These are phyloP conservation scores for Melanotaenia parkinsoni DNA, from an alignment of 2,797 vertebrate species.

Conservation along the genomic window DNA sequence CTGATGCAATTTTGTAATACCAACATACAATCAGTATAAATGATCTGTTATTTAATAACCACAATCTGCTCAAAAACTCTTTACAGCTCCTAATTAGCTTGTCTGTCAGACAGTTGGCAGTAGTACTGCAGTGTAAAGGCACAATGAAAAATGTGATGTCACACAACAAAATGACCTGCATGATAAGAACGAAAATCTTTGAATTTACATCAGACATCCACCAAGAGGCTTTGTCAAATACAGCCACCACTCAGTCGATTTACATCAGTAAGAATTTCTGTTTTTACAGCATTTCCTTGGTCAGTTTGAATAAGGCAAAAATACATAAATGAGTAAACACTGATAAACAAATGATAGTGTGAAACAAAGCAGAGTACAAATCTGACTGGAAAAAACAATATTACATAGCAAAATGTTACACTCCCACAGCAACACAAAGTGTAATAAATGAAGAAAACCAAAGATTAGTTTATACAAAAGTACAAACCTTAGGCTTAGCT, in stretches of 20 bases:
- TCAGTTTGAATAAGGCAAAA: constrained; percentile 67
- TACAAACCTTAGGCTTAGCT: constrained; percentile 44
- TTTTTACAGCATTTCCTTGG: constrained; percentile 74
- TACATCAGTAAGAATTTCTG: constrained; percentile 34
- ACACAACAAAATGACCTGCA: constrained; percentile 64
- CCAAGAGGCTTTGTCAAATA: constrained; percentile 72
- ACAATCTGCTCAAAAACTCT: constrained; percentile 67
- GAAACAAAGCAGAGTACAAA: constrained; percentile 66
- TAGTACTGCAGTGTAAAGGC: constrained; percentile 79
- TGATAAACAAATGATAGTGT: constrained; percentile 67
- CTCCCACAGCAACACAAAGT: constrained; percentile 56
- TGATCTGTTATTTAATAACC: constrained; percentile 82
- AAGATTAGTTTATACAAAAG: constrained; percentile 47
- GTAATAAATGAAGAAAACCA: constrained; percentile 48
- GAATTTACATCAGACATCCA: constrained; percentile 65
- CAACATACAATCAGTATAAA: constrained; percentile 38
- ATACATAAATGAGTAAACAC: constrained; percentile 65
- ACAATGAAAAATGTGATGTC: constrained; percentile 66
- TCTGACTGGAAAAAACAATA: constrained; percentile 40
- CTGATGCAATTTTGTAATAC: constrained; percentile 23
- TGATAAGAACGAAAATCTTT: constrained; percentile 31
- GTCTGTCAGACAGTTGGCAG: constrained; percentile 76
- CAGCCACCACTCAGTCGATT: constrained; percentile 47
- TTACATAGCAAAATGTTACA: constrained; percentile 52
- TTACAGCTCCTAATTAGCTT: constrained; percentile 68